phyloP scores from a whole-genome alignment of 37 sponge, comb jelly and placozoan species.

The Mnemiopsis leidyi region DNA sequence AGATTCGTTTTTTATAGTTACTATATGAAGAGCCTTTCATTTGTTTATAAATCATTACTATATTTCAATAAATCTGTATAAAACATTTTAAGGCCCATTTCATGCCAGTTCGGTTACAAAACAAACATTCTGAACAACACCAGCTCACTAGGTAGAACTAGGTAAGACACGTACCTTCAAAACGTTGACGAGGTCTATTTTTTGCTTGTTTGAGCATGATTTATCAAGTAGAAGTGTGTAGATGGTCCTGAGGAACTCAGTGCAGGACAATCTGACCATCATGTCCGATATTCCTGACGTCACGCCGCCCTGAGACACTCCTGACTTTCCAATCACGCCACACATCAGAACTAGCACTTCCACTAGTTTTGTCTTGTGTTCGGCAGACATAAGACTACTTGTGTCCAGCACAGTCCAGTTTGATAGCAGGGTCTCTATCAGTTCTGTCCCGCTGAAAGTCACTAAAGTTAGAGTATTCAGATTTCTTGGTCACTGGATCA shows the following conservation, averaged over 20 bases:
- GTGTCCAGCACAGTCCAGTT: background rate
- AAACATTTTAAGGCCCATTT: no score
- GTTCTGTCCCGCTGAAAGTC: background rate
- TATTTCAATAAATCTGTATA: no score
- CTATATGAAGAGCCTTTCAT: no score
- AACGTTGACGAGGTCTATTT: background rate
- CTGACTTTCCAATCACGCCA: background rate
- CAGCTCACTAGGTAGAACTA: no score
- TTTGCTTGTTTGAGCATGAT: background rate
- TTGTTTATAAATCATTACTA: no score
- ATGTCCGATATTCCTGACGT: no score
- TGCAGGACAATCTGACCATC: background rate
- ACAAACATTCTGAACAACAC: no score
- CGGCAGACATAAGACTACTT: constrained; percentile 15
- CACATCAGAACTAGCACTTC: background rate
- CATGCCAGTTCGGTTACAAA: no score
- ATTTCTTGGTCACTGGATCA: no score
- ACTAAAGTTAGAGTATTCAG: no score
- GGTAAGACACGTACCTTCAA: background rate
- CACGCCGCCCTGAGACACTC: no score
- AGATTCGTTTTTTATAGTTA: no score
- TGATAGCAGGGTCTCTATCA: background rate
- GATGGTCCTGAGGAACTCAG: background rate
- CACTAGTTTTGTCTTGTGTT: background rate
- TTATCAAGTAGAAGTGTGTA: constrained; percentile 9